phyloP scores from a whole-genome alignment of 2,797 vertebrate genomes.

The Cyprinella venusta region DNA sequence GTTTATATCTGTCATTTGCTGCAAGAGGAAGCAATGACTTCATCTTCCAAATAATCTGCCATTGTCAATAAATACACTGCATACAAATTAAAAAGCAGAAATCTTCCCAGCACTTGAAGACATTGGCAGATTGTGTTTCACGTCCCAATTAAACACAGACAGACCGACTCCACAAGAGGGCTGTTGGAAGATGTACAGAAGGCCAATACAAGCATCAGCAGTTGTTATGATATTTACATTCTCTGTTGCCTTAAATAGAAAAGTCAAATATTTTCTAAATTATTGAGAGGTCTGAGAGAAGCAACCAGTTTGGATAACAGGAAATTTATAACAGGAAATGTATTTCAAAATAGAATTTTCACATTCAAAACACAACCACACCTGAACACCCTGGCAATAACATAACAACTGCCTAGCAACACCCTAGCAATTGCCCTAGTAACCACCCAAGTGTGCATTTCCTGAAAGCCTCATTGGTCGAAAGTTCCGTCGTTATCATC shows the following conservation, averaged over 20 bases:
- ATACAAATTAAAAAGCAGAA: slow-evolving; percentile 42
- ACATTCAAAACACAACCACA: neutral
- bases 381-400: neutral
- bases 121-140: slow-evolving; percentile 32
- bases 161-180: slow-evolving; percentile 11
- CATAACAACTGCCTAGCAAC: neutral
- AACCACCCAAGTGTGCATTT: neutral
- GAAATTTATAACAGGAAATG: neutral
- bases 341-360: neutral
- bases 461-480: too few species aligned
- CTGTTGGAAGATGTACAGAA: slow-evolving; percentile 23
- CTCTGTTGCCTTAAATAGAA: neutral
- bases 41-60: slow-evolving; percentile 54
- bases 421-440: neutral
- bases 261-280: neutral
- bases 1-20: slow-evolving; percentile 22
- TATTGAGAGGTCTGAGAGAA: neutral
- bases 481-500: too few species aligned
- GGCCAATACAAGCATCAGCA: slow-evolving; percentile 21
- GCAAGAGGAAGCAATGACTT: slow-evolving; percentile 9
- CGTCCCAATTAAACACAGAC: slow-evolving; percentile 37
- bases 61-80: slow-evolving; percentile 49
- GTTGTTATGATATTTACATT: slow-evolving; percentile 31
- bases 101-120: slow-evolving; percentile 47
- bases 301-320: neutral